Base-by-base conservation (phyloP, 2,888 invertebrate species). In the Notodonta dromedarius region DNA sequence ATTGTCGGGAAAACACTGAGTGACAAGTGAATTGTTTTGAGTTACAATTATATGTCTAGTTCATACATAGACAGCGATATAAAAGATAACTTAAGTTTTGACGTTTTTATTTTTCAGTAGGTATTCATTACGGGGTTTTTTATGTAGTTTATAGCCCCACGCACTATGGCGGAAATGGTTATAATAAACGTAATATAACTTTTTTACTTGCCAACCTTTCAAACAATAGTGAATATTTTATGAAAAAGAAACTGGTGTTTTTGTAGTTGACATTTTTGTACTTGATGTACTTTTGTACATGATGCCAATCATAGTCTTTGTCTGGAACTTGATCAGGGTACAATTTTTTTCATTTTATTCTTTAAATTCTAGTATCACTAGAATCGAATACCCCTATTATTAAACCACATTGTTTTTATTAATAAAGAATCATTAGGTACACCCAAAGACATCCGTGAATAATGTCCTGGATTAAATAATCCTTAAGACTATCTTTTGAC, bases 1-100 rank as follows among this genome's bases (percentile, higher is more conserved):
- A 66, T 72, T 77, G 69, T 76, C 62, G 58, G 64, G 64, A 62
- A 74, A 74, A 74, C 76, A 69, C 66, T 64, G 63, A 70, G 67
- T 74, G 68, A 66, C 70, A 73, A 77, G 73, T 77, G 74, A 67
- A 80, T 78, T 78, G 71, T 70, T 72, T 68, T 57, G 53, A 72
- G 70, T 66, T 77, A 72, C 70, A 74, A 71, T 76, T 76, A 74
- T 65, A 65, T 69, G 69, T 69, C 61, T 59, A 69, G 55, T 61
- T 57, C 54, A 55, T 59, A 62, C 51, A 69, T 66, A 64, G 52
- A 46, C 56, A 61, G 58, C 52, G 52, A 60, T 63, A 58, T 66
- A 60, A 66, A 63, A 62, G 50, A 60, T 63, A 59, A 58, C 42
- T 58, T 54, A 67, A 54, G 56, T 70, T 70, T 63, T 62, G 65